Evolutionary conservation across 2,113 vertebrate genomes (phyloP).

Genomic region (Trachemys scripta): DNA sequence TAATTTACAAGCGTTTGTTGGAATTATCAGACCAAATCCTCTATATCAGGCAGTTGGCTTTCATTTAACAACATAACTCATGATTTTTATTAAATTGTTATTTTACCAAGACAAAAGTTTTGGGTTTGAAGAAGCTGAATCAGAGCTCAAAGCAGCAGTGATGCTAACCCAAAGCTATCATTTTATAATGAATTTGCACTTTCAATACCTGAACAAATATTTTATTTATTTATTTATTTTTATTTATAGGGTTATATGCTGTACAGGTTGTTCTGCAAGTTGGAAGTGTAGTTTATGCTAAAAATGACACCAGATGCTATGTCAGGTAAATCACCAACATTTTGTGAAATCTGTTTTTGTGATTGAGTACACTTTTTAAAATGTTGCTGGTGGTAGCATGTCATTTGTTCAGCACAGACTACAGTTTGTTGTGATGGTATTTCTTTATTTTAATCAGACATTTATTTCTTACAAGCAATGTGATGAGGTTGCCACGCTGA

Average conservation of each 20-base stretch:
- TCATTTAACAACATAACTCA: background rate
- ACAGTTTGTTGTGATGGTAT: background rate
- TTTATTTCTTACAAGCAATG: background rate
- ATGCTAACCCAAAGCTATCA: background rate
- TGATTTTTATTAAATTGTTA: background rate
- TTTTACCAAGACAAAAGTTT: background rate
- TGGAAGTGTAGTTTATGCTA: background rate
- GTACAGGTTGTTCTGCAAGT: background rate
- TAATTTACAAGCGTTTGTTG: background rate
- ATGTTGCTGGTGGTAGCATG: background rate
- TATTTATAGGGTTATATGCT: background rate
- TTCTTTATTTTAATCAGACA: background rate
- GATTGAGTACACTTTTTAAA: background rate
- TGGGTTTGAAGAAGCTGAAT: background rate
- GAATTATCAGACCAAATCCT: background rate
- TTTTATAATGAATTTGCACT: background rate
- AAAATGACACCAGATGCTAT: background rate
- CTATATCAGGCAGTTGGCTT: slow-evolving; percentile 2
- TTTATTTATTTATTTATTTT: background rate
- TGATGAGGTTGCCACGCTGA: background rate
- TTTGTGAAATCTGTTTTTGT: background rate
- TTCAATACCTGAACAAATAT: background rate
- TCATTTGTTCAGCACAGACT: background rate
- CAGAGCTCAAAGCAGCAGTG: background rate
- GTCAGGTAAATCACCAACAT: background rate